Base-by-base conservation (phyloP, 2,888 invertebrate genomes). In the Polyommatus icarus region DNA sequence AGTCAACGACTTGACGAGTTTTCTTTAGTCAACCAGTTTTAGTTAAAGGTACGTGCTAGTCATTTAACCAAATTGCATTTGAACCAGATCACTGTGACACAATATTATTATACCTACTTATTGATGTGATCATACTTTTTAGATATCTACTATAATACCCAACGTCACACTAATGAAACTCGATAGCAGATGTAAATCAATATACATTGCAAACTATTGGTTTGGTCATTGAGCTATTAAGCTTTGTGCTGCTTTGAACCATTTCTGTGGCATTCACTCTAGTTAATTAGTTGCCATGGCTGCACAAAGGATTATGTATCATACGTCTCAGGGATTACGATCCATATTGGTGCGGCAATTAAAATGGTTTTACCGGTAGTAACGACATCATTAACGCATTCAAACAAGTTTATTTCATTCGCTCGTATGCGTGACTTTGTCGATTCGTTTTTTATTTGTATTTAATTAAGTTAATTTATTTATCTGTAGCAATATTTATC, bases 231-330 rank as follows among this genome's bases (percentile, higher is more conserved):
- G 54, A 77, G 76, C 76, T 71, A 77, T 79, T 79, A 79, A 67
- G 76, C 79, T 80, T 79, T 79, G 79, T 79, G 71, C 18, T 54
- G 78, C 77, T 76, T 78, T 78, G 71, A 78, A 76, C 77, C 76
- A 78, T 73, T 79, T 77, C 76, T 73, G 76, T 78, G 71, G 77
- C 59, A 72, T 79, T 79, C 79, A 79, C 80, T 81, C 80, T 77
- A 76, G 78, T 79, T 81, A 80, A 81, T 81, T 81, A 80, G 79
- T 78, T 76, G 71, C 73, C 67, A 79, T 46, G 18, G 15, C 32
- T 40, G 7, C 20, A 59, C 29, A 20, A 40, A 76, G 76, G 67
- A 76, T 76, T 76, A 67, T 72, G 20, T 40, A 72, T 40, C 40
- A 24, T 72, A 40, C 10, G 1, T 3, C 72, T 4, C 20, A 72